phyloP scores from a whole-genome alignment of 2,797 vertebrate species.

The Merluccius polli region DNA sequence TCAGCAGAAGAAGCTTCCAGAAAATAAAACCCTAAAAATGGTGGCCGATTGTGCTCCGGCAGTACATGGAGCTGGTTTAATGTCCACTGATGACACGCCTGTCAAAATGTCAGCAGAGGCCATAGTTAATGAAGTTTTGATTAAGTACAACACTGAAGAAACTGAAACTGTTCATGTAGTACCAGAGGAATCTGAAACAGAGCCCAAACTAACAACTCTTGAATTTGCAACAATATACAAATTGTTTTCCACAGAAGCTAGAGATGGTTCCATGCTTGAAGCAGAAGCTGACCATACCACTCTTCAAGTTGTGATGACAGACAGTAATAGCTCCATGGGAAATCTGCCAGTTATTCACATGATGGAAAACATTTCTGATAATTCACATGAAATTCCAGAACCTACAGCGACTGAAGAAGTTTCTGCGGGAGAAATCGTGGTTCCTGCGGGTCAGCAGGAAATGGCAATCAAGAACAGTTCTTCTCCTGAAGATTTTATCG shows the following conservation, averaged over 20 bases:
- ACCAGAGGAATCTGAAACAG: not conserved
- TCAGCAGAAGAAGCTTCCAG: not conserved
- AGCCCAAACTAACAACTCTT: not conserved
- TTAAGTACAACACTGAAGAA: not conserved
- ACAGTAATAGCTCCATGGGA: constrained; percentile 1
- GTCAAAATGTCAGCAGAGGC: not conserved
- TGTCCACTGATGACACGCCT: not conserved
- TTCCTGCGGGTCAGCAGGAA: not conserved
- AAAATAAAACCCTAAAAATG: not conserved
- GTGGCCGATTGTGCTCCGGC: not conserved
- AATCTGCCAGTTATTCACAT: not conserved
- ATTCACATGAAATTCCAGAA: constrained; percentile 15
- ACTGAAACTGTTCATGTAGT: not conserved
- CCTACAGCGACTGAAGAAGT: not conserved
- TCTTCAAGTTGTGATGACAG: not conserved
- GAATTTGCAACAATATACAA: not conserved
- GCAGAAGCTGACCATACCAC: not conserved
- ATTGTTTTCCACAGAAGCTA: not conserved
- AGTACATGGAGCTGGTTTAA: not conserved
- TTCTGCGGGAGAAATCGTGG: not conserved
- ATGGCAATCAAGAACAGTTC: constrained; percentile 2
- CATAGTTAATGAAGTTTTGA: not conserved
- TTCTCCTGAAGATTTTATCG: not conserved
- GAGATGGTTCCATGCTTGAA: not conserved
- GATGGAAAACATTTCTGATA: constrained; percentile 29